A percentile compares a stretch with the other conserved stretches of the same genome.
phyloP scores from a whole-genome alignment of 1,140 invertebrate species.

The Mya arenaria region DNA sequence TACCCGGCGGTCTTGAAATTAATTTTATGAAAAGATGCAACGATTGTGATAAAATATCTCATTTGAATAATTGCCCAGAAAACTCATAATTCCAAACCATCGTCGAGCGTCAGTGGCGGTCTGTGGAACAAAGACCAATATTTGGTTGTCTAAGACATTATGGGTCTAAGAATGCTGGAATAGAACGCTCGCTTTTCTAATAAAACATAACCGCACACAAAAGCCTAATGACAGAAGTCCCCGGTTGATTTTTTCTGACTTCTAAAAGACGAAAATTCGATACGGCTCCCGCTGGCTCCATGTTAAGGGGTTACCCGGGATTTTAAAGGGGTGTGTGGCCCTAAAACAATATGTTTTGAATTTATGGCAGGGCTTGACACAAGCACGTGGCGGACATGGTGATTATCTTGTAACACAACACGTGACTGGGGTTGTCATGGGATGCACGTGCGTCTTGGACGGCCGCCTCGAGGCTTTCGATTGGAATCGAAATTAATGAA shows the following conservation, averaged over 20 bases:
- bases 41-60: constrained; percentile 42
- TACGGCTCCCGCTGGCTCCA: constrained; percentile 32
- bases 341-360: constrained; percentile 49
- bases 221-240: constrained; percentile 26
- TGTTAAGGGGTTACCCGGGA: constrained; percentile 17
- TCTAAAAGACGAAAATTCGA: constrained; percentile 47
- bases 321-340: background rate
- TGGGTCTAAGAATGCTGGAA: constrained; percentile 14
- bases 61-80: constrained; percentile 52
- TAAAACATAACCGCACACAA: constrained; percentile 49
- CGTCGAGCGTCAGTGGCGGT: constrained; percentile 14
- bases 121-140: constrained; percentile 45
- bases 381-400: constrained; percentile 27
- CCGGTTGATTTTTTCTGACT: constrained; percentile 15
- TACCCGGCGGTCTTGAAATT: constrained; percentile 6
- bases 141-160: background rate
- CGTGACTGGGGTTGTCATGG: constrained; percentile 39
- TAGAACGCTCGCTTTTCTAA: constrained; percentile 37
- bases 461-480: background rate
- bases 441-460: background rate
- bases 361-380: constrained; percentile 37
- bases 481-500: too few relatives aligned
- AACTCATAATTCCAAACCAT: constrained; percentile 51
- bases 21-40: constrained; percentile 47
- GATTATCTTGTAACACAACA: constrained; percentile 30